A percentile compares a stretch with the other conserved stretches of the same genome.
Evolutionary conservation across 1,140 invertebrate species (phyloP).

Genomic region (Drosophila simulans): DNA sequence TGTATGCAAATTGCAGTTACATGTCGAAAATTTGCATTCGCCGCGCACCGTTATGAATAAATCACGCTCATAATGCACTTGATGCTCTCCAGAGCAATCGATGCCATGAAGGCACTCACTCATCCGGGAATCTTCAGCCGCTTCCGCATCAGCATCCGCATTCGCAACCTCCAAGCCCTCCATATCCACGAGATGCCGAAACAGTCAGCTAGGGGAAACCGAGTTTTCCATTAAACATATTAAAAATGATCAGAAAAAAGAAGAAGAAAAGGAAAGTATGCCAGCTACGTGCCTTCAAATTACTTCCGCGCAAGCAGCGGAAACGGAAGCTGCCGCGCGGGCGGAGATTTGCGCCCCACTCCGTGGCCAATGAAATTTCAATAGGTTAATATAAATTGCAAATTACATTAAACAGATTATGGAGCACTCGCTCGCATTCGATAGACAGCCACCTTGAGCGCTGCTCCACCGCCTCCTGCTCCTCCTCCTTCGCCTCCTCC

Average conservation of each 20-base stretch:
- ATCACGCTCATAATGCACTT: constrained; percentile 66
- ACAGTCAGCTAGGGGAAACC: constrained; percentile 4
- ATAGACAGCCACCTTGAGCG: constrained; percentile 15
- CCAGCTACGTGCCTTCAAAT: constrained; percentile 43
- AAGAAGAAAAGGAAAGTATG: constrained; percentile 1
- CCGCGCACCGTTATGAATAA: constrained; percentile 70
- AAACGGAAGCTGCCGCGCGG: constrained; percentile 48
- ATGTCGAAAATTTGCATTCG: constrained; percentile 67
- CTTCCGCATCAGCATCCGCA: constrained; percentile 17
- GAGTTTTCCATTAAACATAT: constrained; percentile 60
- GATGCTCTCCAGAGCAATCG: constrained; percentile 61
- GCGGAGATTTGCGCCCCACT: neutral
- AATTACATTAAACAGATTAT: constrained; percentile 82
- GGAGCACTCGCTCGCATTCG: constrained; percentile 14
- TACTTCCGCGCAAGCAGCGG: constrained; percentile 49
- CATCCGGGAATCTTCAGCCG: constrained; percentile 9
- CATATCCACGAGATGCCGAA: constrained; percentile 22
- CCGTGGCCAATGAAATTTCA: constrained; percentile 63
- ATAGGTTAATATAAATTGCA: constrained; percentile 82
- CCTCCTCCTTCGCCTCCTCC: neutral
- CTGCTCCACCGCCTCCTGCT: neutral
- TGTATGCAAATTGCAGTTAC: constrained; percentile 67
- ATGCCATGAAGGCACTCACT: constrained; percentile 54
- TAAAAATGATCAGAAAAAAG: constrained; percentile 44
- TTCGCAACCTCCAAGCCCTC: neutral